Evolutionary conservation across 1,140 invertebrate species (phyloP).

Genomic region (Neuroterus valhalla): DNA sequence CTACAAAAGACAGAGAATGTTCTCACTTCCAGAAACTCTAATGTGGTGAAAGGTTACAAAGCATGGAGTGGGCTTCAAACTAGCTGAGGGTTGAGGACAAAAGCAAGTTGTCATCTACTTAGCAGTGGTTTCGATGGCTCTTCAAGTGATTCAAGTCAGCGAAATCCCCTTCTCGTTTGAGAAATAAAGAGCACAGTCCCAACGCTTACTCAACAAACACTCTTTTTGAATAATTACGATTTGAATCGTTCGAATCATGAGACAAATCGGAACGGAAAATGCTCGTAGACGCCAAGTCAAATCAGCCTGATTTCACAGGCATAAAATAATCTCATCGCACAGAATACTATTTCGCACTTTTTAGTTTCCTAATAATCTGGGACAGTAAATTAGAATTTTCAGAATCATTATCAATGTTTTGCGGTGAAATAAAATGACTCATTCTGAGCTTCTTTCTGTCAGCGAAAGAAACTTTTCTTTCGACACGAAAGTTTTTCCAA

Average conservation of each 20-base stretch:
- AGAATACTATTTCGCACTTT: background rate
- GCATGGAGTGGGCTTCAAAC: slow-evolving; percentile 43
- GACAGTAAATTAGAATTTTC: background rate
- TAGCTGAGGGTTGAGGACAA: slow-evolving; percentile 33
- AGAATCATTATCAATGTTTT: no score
- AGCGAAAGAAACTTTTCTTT: background rate
- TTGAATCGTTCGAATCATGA: no score
- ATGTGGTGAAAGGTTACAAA: slow-evolving; percentile 49
- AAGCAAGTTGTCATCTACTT: slow-evolving; percentile 11
- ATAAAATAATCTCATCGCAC: background rate
- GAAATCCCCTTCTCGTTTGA: slow-evolving; percentile 1
- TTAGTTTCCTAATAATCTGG: background rate
- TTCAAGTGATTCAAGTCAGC: slow-evolving; percentile 13
- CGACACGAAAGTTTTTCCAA: slow-evolving; percentile 8
- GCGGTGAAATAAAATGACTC: no score
- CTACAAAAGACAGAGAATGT: slow-evolving; percentile 40
- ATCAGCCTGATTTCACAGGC: background rate
- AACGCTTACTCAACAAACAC: background rate
- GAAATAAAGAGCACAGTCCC: slow-evolving; percentile 14
- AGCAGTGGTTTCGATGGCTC: slow-evolving; percentile 21
- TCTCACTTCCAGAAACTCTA: slow-evolving; percentile 32
- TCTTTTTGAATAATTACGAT: no score
- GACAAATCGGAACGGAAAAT: no score
- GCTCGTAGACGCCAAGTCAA: no score
- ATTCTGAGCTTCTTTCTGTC: no score